These are phyloP conservation scores for Cryptus armator DNA, from an alignment of 2,888 invertebrate genomes.

Conservation along the genomic window DNA sequence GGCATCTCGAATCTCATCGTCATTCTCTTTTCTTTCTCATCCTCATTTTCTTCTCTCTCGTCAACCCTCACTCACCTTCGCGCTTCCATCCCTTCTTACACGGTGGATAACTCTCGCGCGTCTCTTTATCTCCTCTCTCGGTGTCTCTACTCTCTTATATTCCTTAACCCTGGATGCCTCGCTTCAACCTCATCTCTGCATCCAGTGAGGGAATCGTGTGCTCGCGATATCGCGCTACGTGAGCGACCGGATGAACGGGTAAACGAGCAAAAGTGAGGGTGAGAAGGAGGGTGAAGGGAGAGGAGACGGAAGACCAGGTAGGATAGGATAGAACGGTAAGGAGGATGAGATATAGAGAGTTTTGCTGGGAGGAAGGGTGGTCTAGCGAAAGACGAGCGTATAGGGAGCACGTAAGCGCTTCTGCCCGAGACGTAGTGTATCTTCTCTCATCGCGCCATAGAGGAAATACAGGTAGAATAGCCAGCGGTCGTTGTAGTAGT, in stretches of 20 bases:
- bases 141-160: slow-evolving; percentile 43
- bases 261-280: slow-evolving; percentile 57
- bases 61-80: slow-evolving; percentile 43
- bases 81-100: slow-evolving; percentile 65
- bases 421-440: slow-evolving; percentile 61
- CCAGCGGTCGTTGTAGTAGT: slow-evolving; percentile 19
- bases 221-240: slow-evolving; percentile 69
- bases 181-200: slow-evolving; percentile 38
- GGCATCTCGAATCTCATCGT: slow-evolving; percentile 58
- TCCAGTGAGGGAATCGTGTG: slow-evolving; percentile 63
- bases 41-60: slow-evolving; percentile 25
- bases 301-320: slow-evolving; percentile 29
- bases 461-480: slow-evolving; percentile 48
- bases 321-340: slow-evolving; percentile 45
- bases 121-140: slow-evolving; percentile 64
- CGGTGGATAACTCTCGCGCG: slow-evolving; percentile 64
- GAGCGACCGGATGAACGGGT: slow-evolving; percentile 66
- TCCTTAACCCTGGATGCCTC: slow-evolving; percentile 31
- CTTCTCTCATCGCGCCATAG: slow-evolving; percentile 39
- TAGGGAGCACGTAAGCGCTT: slow-evolving; percentile 66
- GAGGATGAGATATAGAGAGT: slow-evolving; percentile 52
- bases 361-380: slow-evolving; percentile 30
- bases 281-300: slow-evolving; percentile 23
- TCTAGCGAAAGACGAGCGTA: slow-evolving; percentile 62
- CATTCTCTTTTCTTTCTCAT: slow-evolving; percentile 53